Evolutionary conservation across 1,140 invertebrate species (phyloP), one percentile per base, ranked within the genome.

Genomic region (Ceratitis capitata): DNA sequence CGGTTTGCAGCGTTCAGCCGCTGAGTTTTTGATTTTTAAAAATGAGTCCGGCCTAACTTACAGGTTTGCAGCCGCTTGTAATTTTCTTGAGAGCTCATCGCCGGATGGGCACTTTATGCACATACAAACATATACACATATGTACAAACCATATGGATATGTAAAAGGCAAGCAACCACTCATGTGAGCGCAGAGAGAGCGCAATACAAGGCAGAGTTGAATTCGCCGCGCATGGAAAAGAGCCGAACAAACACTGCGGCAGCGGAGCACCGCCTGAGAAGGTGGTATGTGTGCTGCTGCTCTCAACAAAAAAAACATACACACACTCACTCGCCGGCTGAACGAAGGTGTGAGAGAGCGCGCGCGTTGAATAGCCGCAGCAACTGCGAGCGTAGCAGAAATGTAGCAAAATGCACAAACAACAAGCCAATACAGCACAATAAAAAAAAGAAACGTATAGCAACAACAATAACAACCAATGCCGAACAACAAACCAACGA

Each of bases 211-310:
- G 23, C 35, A 45, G n/a, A 45, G 39, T 45, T 45, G n/a, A 78
- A 78, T 78, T 78, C 69, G 69, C 69, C 69, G 69, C n/a, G 69
- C 69, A 78, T 78, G 19, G 7, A 78, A 45, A n/a, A n/a, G n/a
- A 45, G 10, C 42, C n/a, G n/a, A 12, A 2, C 4, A 45, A 47
- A 32, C 6, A 78, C 39, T 45, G 61, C 61, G 61, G 39, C 61
- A 7, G n/a, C 4, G 19, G 39, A 14, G 61, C 61, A 32, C 61
- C 3, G 51, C 51, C n/a, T 53, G 51, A 19, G 51, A 16, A 47
- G 12, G 5, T 47, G 12, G 45, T 5, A 47, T 5, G 45, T 47
- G 45, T 47, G 45, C 45, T 47, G 45, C 5, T 47, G 45, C n/a
- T n/a, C n/a, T n/a, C n/a, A n/a, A n/a, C n/a, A n/a, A n/a, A n/a